Conservation (phyloP, 2,888 invertebrate genomes). For the Clistopyga incitator region DNA sequence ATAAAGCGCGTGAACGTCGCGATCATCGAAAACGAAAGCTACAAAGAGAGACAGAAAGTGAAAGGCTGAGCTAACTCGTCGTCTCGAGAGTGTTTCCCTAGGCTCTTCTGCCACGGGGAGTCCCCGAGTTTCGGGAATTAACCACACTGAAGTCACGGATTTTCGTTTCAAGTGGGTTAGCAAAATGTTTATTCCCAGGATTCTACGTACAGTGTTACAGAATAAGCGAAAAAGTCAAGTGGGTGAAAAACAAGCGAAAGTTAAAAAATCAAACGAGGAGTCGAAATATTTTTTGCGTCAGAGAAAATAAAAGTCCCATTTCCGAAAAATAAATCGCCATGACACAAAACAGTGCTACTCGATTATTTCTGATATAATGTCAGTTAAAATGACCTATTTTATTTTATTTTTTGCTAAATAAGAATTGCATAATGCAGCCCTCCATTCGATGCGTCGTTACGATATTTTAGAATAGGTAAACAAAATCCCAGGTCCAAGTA, state of each 20-base stretch:
- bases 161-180: constrained; percentile 20
- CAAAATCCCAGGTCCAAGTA: too few relatives aligned
- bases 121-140: constrained; percentile 40
- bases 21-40: constrained; percentile 55
- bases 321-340: too few relatives aligned
- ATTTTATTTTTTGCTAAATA: too few relatives aligned
- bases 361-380: too few relatives aligned
- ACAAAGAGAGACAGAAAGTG: constrained; percentile 2
- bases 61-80: constrained; percentile 22
- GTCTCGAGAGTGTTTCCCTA: constrained; percentile 61
- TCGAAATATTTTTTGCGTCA: not conserved
- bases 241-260: not conserved
- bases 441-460: too few relatives aligned
- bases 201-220: constrained; percentile 10
- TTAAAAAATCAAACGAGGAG: not conserved
- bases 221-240: constrained; percentile 23
- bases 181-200: constrained; percentile 20
- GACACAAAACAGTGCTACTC: too few relatives aligned
- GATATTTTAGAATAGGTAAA: too few relatives aligned
- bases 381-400: too few relatives aligned
- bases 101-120: constrained; percentile 51
- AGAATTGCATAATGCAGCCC: too few relatives aligned
- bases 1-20: constrained; percentile 65
- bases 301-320: too few relatives aligned
- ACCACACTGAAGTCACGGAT: constrained; percentile 14